Conservation (phyloP, 2,113 vertebrate species). For the Fukomys damarensis region DNA sequence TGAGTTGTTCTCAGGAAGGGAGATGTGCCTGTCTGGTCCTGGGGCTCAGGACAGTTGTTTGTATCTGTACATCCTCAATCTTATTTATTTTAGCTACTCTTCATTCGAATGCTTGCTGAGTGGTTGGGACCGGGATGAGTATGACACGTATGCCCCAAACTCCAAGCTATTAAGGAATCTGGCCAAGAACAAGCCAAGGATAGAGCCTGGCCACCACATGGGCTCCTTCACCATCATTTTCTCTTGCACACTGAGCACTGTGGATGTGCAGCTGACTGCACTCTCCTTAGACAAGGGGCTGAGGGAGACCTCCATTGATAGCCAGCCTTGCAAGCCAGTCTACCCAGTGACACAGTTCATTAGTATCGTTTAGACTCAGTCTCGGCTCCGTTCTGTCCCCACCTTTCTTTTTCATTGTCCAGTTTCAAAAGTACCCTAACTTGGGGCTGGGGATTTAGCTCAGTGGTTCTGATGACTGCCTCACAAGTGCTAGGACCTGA, state of each 20-base stretch:
- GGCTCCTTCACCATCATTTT: rapidly evolving
- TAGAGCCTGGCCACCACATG: rapidly evolving
- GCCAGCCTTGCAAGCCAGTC: not conserved
- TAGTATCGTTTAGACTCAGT: not conserved
- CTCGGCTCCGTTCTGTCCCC: not conserved
- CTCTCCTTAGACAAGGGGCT: not conserved
- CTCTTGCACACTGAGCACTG: rapidly evolving
- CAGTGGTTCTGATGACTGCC: no score
- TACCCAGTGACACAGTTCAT: not conserved
- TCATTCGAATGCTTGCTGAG: not conserved
- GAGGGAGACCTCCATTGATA: not conserved
- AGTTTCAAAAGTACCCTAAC: not conserved
- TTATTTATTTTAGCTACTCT: not conserved
- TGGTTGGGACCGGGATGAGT: not conserved
- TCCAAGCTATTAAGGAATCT: not conserved
- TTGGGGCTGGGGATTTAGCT: no score
- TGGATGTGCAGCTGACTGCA: rapidly evolving
- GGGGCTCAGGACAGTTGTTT: not conserved
- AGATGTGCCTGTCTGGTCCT: not conserved
- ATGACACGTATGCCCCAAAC: not conserved
- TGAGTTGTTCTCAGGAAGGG: not conserved
- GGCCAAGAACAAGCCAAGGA: not conserved
- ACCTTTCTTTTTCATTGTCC: not conserved
- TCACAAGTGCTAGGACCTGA: no score
- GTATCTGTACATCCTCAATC: not conserved